Percentiles rank a stretch among this genome's conserved stretches.
These are phyloP conservation scores for Timandra comae DNA, from an alignment of 2,888 invertebrate species.

Conservation along the genomic window DNA sequence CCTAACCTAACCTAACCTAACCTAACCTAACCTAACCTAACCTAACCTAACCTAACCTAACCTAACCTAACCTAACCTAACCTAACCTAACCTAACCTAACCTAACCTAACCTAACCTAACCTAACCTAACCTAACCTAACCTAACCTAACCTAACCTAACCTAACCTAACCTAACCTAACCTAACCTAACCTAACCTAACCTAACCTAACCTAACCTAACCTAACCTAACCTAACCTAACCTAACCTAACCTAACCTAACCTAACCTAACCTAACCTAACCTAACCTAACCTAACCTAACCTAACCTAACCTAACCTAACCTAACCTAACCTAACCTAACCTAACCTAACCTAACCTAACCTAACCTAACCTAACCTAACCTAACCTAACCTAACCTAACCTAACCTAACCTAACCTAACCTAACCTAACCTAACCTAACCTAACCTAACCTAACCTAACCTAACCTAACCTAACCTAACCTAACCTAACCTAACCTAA, in stretches of 20 bases:
- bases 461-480: slow-evolving; percentile 6
- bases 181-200: slow-evolving; percentile 15
- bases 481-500: slow-evolving; percentile 10
- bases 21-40: slow-evolving; percentile 3
- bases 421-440: slow-evolving; percentile 17
- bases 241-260: slow-evolving; percentile 15
- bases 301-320: slow-evolving; percentile 18
- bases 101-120: slow-evolving; percentile 9
- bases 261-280: slow-evolving; percentile 15
- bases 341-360: slow-evolving; percentile 20
- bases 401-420: slow-evolving; percentile 17
- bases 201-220: slow-evolving; percentile 17
- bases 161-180: slow-evolving; percentile 13
- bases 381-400: slow-evolving; percentile 17
- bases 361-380: slow-evolving; percentile 21
- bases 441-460: slow-evolving; percentile 15
- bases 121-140: slow-evolving; percentile 15
- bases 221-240: slow-evolving; percentile 20
- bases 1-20: slow-evolving; percentile 3
- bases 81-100: slow-evolving; percentile 5
- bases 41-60: slow-evolving; percentile 3
- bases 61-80: slow-evolving; percentile 3
- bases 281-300: slow-evolving; percentile 17
- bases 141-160: slow-evolving; percentile 10
- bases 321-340: slow-evolving; percentile 18